Evolutionary conservation across 1,140 invertebrate species (phyloP).

Genomic region (Thereuonema tuberculata): DNA sequence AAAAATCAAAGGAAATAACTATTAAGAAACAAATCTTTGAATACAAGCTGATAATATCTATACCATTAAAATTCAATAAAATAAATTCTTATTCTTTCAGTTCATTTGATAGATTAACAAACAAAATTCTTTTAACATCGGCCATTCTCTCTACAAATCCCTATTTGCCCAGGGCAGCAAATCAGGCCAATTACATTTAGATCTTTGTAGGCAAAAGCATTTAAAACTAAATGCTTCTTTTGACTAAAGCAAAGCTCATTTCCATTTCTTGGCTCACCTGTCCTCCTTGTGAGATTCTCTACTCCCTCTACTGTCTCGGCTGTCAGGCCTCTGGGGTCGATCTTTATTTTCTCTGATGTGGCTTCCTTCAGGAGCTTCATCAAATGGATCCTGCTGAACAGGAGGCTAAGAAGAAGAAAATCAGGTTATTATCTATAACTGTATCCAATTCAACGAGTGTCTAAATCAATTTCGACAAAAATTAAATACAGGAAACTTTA

Average conservation of each 20-base stretch:
- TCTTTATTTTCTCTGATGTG: conserved; percentile 12
- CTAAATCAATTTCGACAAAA: neutral
- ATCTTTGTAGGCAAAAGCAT: neutral
- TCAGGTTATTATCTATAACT: conserved; percentile 11
- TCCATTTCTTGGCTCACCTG: conserved; percentile 1
- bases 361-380: conserved; percentile 29
- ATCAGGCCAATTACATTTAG: no score
- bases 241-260: neutral
- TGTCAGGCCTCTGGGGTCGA: conserved; percentile 21
- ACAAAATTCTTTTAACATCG: no score
- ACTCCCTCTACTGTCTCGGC: conserved; percentile 22
- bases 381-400: conserved; percentile 35
- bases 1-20: no score
- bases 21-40: no score
- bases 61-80: no score
- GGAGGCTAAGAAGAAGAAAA: conserved; percentile 16
- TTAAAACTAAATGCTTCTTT: neutral
- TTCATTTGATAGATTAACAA: no score
- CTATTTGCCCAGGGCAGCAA: no score
- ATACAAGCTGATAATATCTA: no score
- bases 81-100: no score
- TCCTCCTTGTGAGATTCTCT: conserved; percentile 20
- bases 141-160: no score
- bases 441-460: neutral
- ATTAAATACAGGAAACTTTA: neutral